Conservation (phyloP, 2,113 vertebrate species). For the Marmota flaviventris region DNA sequence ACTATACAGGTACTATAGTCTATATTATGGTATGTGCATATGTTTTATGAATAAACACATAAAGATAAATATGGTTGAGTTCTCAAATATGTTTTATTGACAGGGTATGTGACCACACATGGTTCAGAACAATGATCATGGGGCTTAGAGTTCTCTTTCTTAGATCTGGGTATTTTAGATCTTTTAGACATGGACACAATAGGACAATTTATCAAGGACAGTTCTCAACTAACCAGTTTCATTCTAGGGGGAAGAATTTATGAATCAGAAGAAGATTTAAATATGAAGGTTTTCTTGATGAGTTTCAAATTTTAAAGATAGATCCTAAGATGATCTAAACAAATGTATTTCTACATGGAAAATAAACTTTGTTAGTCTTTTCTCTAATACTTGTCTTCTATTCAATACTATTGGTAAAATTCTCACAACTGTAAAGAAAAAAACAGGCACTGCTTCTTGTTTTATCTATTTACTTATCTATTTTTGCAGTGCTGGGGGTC, state of each 20-base stretch:
- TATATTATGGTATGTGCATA: background rate
- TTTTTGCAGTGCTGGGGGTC: no score
- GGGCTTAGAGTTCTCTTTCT: background rate
- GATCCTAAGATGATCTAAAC: conserved; percentile 10
- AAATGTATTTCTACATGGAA: background rate
- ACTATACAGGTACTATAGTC: background rate
- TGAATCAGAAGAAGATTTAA: conserved; percentile 20
- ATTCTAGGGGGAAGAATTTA: background rate
- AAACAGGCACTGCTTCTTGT: background rate
- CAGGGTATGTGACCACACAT: background rate
- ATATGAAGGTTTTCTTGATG: background rate
- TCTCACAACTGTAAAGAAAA: background rate
- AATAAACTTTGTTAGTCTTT: background rate
- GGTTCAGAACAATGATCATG: background rate
- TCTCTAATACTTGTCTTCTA: conserved; percentile 13
- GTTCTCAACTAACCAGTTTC: background rate
- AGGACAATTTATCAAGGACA: background rate
- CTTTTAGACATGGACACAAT: background rate
- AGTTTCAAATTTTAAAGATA: conserved; percentile 26
- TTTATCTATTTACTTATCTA: no score
- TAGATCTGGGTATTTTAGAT: background rate
- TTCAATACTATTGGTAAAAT: background rate
- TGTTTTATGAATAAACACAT: conserved; percentile 15
- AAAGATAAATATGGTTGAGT: background rate
- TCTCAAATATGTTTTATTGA: background rate